Base-by-base conservation (phyloP, 2,113 vertebrate genomes). In the Misgurnus mizolepis region DNA sequence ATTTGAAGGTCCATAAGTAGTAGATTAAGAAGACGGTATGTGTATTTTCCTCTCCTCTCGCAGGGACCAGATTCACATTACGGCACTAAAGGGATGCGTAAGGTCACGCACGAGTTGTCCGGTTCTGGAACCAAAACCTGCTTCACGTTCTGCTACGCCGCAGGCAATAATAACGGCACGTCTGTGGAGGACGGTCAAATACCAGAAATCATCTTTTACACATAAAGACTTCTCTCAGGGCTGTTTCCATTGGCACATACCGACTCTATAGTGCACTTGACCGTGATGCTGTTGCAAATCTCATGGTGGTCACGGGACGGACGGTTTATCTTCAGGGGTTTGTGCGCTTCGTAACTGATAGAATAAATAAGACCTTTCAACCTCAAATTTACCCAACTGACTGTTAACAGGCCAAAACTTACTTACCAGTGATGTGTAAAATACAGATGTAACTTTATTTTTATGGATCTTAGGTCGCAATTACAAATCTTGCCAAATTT, bases 151-250 rank as follows among this genome's bases (percentile, higher is more conserved):
- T 99, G 97, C 85, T 99, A 99, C 7, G 97, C 97, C 0, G 96
- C 97, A 0, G 97, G 97, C 27, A 99, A 99, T 88, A 99, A 99
- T 92, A 99, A 99, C 0, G 97, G 97, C 87, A 99, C 97, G 0
- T 99, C 97, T 0, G 97, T 99, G 88, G 97, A 99, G 91, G 97
- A 99, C 5, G 97, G 97, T 87, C 97, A 99, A 91, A 95, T 99
- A 82, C 97, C 97, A 0, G 97, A 99, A 91, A 94, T 99, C 92
- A 98, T 99, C 92, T 99, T 99, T 92, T 99, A 99, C 89, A 98
- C 97, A 93, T 99, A 98, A 93, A 85, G 73, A 78, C 82, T 75
- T 74, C 22, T 65, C 17, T 12, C 61, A 40, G 27, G 56, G 14
- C 22, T 53, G 7, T 39, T 55, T 39, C 3, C 14, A 12, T 66